phyloP scores from a whole-genome alignment of 2,888 invertebrate genomes.

The Cantharis flavilabris region DNA sequence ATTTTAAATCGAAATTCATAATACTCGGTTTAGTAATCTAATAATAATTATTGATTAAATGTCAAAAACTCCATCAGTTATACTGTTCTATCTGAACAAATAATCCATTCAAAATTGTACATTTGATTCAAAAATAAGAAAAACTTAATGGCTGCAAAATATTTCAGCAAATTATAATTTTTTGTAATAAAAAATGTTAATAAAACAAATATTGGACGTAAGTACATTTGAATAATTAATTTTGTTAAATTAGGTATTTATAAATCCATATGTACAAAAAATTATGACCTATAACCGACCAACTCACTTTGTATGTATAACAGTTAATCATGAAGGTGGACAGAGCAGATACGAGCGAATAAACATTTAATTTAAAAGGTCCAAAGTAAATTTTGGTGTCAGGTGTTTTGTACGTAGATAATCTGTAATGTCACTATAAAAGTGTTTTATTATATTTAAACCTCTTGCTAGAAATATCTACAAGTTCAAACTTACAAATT shows the following conservation, averaged over 20 bases:
- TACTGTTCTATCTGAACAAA: not conserved
- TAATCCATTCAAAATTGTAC: not conserved
- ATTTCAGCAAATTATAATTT: not conserved
- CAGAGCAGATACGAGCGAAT: slow-evolving; percentile 19
- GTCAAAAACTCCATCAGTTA: not conserved
- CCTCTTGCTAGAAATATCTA: not conserved
- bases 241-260: not conserved
- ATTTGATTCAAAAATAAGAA: not conserved
- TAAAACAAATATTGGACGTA: not conserved
- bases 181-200: not conserved
- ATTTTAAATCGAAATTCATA: not conserved
- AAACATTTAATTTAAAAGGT: slow-evolving; percentile 23
- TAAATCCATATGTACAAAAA: not conserved
- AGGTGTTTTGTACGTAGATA: slow-evolving; percentile 9
- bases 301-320: slow-evolving; percentile 2
- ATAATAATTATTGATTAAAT: not conserved
- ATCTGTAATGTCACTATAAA: slow-evolving; percentile 12
- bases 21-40: not conserved
- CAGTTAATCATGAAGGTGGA: slow-evolving; percentile 15
- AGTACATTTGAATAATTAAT: not conserved
- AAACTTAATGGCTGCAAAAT: not conserved
- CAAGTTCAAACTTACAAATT: not conserved
- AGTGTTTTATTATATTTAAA: slow-evolving; percentile 10
- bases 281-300: not conserved
- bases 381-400: slow-evolving; percentile 21